A percentile compares a stretch with the other conserved stretches of the same genome.
These are phyloP conservation scores for Anisognathus igniventris DNA, from an alignment of 2,797 vertebrate genomes.

Conservation along the genomic window DNA sequence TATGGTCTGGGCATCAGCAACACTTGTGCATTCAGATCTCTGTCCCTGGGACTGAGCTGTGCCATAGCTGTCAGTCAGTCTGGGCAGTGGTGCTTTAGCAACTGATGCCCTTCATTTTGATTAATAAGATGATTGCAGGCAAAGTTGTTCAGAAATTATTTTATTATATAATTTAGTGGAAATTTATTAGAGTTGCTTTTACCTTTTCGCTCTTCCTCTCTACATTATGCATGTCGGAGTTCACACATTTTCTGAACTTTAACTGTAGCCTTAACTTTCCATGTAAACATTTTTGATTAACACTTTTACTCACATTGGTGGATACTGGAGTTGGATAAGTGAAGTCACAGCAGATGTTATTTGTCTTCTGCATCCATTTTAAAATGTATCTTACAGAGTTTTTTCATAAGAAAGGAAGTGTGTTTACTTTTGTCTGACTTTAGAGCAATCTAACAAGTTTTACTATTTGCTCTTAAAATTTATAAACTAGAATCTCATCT, in stretches of 20 bases:
- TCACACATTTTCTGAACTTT: neutral
- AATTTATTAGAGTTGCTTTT: neutral
- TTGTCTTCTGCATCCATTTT: neutral
- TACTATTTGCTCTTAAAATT: neutral
- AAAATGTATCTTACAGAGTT: neutral
- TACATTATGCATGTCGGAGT: neutral
- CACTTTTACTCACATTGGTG: neutral
- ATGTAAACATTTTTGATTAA: neutral
- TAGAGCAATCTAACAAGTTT: neutral
- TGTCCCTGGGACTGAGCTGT: neutral
- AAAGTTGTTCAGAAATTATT: neutral
- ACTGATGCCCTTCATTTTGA: neutral
- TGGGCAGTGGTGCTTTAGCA: neutral
- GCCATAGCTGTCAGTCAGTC: neutral
- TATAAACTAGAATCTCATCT: neutral
- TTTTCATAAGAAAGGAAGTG: neutral
- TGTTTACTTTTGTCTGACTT: neutral
- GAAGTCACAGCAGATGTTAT: neutral
- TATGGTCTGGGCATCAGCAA: neutral
- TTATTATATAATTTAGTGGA: neutral
- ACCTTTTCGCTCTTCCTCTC: neutral
- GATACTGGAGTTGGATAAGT: neutral
- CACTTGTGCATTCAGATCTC: neutral
- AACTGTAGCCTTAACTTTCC: neutral
- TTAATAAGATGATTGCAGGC: neutral